Base-by-base conservation (phyloP, 1,140 invertebrate species). In the Caenorhabditis brenneri region DNA sequence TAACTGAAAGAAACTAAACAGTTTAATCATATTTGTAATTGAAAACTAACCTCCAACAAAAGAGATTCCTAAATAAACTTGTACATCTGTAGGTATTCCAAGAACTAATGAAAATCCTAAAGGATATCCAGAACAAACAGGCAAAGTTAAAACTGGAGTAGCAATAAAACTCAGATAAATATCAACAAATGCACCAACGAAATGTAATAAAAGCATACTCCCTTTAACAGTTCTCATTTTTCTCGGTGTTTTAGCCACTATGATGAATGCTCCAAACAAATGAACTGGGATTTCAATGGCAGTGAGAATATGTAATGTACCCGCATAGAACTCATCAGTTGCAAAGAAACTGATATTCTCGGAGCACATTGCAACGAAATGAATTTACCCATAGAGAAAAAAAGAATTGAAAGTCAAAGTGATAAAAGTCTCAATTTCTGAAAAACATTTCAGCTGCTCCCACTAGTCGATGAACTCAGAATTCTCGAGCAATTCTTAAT, bases 41-140 rank as follows among this genome's bases (percentile, higher is more conserved):
- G 6, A n/a, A 29, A 27, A n/a, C 58, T 65, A 10, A 65, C 58
- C 58, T 33, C 58, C 58, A 33, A 65, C 58, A 65, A 65, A 65
- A 16, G 58, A 65, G 22, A 65, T 65, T 33, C 58, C 58, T 65
- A 65, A 65, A 65, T 65, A 65, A 33, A 65, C 58, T 65, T 65
- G 58, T 7, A 65, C 9, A 36, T 65, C 31, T 19, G 58, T 65
- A 0, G 58, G 58, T 33, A 65, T 65, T 1, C 58, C 58, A 33
- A 55, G 27, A 55, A 27, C 24, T 24, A 55, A 24, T 27, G 53
- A 55, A 27, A 55, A 1, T 27, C 53, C 53, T 15, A 65, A 36
- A 0, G 58, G 58, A 36, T 65, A 65, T 36, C 58, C 58, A 2
- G 58, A 65, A 33, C 58, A 65, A 6, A 65, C 58, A 19, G 58